phyloP scores from a whole-genome alignment of 2,797 vertebrate species.

The Eulemur rubriventer region DNA sequence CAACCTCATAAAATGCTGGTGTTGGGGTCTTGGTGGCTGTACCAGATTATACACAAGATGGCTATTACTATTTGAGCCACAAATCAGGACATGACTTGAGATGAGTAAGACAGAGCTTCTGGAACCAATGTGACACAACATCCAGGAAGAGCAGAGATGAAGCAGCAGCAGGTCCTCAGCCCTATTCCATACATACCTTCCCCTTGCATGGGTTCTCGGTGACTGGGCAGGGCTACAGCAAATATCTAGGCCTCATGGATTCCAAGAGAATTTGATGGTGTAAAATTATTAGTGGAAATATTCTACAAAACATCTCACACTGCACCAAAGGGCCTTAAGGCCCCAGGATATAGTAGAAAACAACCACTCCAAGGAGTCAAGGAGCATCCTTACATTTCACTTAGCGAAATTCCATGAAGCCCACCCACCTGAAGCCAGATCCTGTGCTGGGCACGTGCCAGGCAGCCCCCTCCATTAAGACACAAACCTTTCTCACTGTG shows the following conservation, averaged over 20 bases:
- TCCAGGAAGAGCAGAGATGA: not conserved
- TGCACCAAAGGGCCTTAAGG: not conserved
- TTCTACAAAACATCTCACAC: not conserved
- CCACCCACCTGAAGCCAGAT: not conserved
- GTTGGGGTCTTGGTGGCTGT: not conserved
- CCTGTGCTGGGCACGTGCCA: not conserved
- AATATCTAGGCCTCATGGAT: not conserved
- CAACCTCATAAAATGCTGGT: not conserved
- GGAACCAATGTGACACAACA: not conserved
- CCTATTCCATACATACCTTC: not conserved
- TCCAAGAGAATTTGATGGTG: not conserved
- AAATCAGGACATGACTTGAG: not conserved
- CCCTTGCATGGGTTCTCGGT: not conserved
- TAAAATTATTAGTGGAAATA: not conserved
- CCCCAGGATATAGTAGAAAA: not conserved
- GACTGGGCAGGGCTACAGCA: not conserved
- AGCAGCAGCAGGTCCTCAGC: not conserved
- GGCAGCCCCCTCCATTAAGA: not conserved
- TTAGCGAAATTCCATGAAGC: not conserved
- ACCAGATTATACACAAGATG: not conserved
- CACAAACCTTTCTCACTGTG: not conserved
- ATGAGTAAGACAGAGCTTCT: not conserved
- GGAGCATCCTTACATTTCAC: not conserved
- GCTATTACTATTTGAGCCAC: not conserved
- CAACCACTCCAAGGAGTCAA: not conserved